phyloP scores from a whole-genome alignment of 2,888 invertebrate species.

The Parelbella ahira region DNA sequence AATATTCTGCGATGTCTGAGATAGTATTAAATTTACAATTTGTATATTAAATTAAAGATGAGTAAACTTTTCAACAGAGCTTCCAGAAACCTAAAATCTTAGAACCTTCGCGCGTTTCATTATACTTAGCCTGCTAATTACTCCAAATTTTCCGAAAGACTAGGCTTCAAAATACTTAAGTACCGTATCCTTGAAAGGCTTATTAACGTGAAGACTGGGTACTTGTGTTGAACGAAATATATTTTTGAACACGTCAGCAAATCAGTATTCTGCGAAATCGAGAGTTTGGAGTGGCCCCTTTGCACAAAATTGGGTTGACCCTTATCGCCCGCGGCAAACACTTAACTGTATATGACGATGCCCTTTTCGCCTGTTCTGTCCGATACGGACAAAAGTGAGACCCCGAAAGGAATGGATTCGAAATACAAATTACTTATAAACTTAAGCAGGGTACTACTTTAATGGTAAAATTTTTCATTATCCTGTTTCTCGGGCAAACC shows the following conservation, averaged over 20 bases:
- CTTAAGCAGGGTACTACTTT: not conserved
- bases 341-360: conserved; percentile 23
- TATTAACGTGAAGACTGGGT: conserved; percentile 14
- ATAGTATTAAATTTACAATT: conserved; percentile 13
- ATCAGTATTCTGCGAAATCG: conserved; percentile 22
- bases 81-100: conserved; percentile 3
- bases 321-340: conserved; percentile 28
- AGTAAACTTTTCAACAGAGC: conserved; percentile 4
- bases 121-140: conserved; percentile 8
- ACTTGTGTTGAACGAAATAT: conserved; percentile 5
- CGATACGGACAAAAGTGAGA: conserved; percentile 12
- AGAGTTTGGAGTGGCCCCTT: conserved; percentile 27
- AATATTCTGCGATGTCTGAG: conserved; percentile 1
- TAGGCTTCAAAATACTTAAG: conserved; percentile 5
- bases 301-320: conserved; percentile 36
- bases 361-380: conserved; percentile 18
- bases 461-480: no score
- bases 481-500: no score
- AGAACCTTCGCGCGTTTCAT: conserved; percentile 3
- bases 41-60: conserved; percentile 6
- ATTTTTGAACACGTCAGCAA: conserved; percentile 18
- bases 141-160: conserved; percentile 1
- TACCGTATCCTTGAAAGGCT: conserved; percentile 6
- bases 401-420: not conserved
- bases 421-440: conserved; percentile 1